Evolutionary conservation across 2,888 invertebrate species (phyloP), one percentile per base, ranked within the genome.

Genomic region (Drosophila histrio): DNA sequence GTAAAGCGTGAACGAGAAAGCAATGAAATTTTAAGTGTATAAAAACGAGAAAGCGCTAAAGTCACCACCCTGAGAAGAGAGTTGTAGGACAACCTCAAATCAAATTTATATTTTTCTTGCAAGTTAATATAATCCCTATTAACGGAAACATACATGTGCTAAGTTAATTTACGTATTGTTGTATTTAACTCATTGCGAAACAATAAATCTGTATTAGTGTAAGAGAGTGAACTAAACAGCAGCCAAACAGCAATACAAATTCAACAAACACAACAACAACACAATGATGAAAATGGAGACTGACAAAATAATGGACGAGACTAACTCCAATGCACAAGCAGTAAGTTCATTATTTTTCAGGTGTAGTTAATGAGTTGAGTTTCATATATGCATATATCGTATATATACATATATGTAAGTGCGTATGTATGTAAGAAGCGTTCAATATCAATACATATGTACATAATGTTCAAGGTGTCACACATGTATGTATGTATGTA

Each of bases 271-370:
- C 61, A 71, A 52, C 57, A 75, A 69, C 61, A 67, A 75, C 77
- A 86, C 84, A 85, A 90, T 95, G 95, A 94, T 95, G 93, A 96
- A 96, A 94, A 97, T 97, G 96, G 97, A 97, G 95, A 96, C 96
- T 93, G 96, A 97, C 94, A 96, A 96, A 94, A 94, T 95, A 93
- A 95, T 96, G 93, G 96, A 96, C 93, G 96, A 96, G 91, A 93
- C 94, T 84, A 94, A 93, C 92, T 93, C 94, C 90, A 94, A 94
- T 93, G 93, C 94, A 90, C 95, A 95, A 94, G 90, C 90, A 68
- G 95, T 91, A 89, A 90, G 91, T 91, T 66, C 28, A 71, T 66
- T 8, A 54, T 43, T 50, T 44, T 57, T 53, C 24, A 73, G 57
- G 44, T 64, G 44, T 50, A 57, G 19, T 39, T 53, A 15, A 52